Evolutionary conservation across 2,797 vertebrate genomes (phyloP).

Genomic region (Gymnoscopelus braueri): DNA sequence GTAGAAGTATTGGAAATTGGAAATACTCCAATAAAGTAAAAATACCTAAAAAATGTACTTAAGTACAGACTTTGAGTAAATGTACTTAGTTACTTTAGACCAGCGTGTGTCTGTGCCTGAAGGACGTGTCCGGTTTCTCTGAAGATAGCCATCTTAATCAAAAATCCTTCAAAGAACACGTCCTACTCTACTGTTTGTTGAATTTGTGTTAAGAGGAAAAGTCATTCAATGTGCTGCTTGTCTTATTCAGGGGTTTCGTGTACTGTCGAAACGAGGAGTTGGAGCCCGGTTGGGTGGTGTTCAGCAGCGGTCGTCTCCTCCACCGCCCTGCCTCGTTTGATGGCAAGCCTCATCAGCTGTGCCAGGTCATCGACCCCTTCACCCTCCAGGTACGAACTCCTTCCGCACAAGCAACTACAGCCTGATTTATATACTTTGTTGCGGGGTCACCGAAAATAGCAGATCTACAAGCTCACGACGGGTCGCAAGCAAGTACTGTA

Average conservation of each 20-base stretch:
- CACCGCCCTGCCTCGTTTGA: constrained; percentile 96
- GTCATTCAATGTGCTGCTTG: constrained; percentile 14
- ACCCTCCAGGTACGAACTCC: constrained; percentile 89
- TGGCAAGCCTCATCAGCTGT: constrained; percentile 96
- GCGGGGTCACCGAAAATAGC: too few species aligned
- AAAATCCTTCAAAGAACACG: background rate
- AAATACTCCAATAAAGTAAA: too few species aligned
- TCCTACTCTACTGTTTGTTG: background rate
- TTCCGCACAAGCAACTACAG: background rate
- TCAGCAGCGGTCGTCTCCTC: constrained; percentile 87
- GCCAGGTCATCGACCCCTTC: constrained; percentile 96
- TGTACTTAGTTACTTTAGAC: background rate
- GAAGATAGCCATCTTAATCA: too few species aligned
- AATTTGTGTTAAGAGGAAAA: too few species aligned
- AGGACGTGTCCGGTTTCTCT: too few species aligned
- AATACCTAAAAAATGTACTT: too few species aligned
- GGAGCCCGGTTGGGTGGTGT: constrained; percentile 95
- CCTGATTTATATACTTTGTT: too few species aligned
- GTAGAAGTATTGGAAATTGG: too few species aligned
- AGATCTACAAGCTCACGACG: too few species aligned
- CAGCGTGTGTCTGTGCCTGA: too few species aligned
- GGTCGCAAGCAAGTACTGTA: too few species aligned
- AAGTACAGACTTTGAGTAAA: too few species aligned
- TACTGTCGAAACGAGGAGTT: constrained; percentile 98
- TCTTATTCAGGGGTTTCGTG: constrained; percentile 90